Conservation (phyloP, 92 coral and sea anemone species). For the Heliopora coerulea region DNA sequence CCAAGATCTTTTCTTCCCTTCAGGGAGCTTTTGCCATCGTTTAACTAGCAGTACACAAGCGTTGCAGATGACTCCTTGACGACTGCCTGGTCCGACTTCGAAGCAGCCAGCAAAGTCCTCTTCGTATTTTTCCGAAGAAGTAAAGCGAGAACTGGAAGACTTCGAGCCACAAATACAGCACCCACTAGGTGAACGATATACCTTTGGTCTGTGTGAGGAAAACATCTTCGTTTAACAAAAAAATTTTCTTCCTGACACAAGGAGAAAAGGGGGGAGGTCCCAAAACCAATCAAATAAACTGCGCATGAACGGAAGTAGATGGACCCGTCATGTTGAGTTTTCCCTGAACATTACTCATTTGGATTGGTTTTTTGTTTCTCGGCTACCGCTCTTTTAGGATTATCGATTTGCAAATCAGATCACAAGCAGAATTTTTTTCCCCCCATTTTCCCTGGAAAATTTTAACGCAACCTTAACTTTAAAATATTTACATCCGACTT, state of each 20-base stretch:
- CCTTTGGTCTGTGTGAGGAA: conserved; percentile 85
- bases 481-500: too few species aligned
- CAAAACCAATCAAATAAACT: not conserved
- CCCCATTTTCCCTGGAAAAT: too few species aligned
- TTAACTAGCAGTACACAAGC: conserved; percentile 97
- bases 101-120: conserved; percentile 84
- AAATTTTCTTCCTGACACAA: not conserved
- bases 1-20: conserved; percentile 85
- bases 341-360: too few species aligned
- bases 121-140: conserved; percentile 91
- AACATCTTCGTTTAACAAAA: conserved; percentile 57
- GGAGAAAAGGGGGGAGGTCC: conserved; percentile 14
- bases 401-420: too few species aligned
- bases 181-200: conserved; percentile 90
- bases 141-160: conserved; percentile 96
- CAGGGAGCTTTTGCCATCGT: conserved; percentile 92
- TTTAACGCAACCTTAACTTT: too few species aligned
- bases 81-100: conserved; percentile 60
- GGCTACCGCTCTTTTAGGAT: too few species aligned
- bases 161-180: conserved; percentile 98
- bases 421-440: too few species aligned
- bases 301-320: conserved; percentile 41
- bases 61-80: conserved; percentile 94
- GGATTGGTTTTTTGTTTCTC: too few species aligned
- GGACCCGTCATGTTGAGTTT: conserved; percentile 25